Percentiles rank a stretch among this genome's conserved stretches.
Conservation (phyloP, 2,888 invertebrate genomes). For the Cylloceria caligata region DNA sequence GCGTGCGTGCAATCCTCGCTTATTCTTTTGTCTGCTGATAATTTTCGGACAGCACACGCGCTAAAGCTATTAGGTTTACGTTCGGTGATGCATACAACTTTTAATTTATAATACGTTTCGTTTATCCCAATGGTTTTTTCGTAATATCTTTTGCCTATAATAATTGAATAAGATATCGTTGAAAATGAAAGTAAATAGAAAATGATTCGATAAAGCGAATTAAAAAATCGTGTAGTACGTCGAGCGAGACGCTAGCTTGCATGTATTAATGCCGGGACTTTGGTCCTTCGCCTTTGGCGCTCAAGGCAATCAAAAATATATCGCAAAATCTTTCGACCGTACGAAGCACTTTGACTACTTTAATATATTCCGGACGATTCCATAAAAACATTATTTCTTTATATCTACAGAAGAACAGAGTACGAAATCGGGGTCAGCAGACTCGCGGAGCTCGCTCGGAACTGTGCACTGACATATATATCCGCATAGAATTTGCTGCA, state of each 20-base stretch:
- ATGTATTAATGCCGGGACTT: not conserved
- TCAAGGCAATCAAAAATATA: not conserved
- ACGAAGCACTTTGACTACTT: not conserved
- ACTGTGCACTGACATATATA: conserved; percentile 48
- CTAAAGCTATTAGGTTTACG: conserved; percentile 56
- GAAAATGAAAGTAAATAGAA: not conserved
- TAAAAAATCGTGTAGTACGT: not conserved
- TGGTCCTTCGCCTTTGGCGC: not conserved
- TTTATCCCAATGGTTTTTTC: not conserved
- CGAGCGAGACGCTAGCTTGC: not conserved
- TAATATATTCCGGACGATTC: not conserved
- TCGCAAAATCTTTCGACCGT: not conserved
- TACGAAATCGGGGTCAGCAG: conserved; percentile 55
- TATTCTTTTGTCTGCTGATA: conserved; percentile 53
- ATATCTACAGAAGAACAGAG: conserved; percentile 12
- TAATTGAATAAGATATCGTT: not conserved
- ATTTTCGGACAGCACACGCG: conserved; percentile 56
- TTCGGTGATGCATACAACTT: conserved; percentile 37
- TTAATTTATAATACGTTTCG: not conserved
- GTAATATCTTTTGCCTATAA: not conserved
- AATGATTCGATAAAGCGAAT: not conserved
- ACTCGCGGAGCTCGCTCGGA: conserved; percentile 49
- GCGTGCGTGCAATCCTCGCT: conserved; percentile 50
- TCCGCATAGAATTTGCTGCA: conserved; percentile 54
- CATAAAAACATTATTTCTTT: conserved; percentile 1